Base-by-base conservation (phyloP, 2,797 vertebrate genomes). In the Molossus alvarezi region DNA sequence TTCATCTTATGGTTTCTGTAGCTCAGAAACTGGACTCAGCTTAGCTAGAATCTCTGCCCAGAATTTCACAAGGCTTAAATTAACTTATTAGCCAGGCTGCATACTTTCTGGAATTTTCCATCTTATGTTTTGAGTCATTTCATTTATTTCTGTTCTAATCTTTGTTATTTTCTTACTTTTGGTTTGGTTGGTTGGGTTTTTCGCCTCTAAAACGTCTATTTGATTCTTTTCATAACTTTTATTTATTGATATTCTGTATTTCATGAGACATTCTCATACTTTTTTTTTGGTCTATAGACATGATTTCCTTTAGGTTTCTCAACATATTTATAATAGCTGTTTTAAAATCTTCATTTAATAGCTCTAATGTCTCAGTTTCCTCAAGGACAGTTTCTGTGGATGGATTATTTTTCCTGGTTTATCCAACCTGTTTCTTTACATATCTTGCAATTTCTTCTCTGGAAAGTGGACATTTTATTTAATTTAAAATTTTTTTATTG, bases 141-240 rank as follows among this genome's bases (percentile, higher is more conserved):
- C 62, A 45, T 64, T 94, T 55, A 55, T 94, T 90, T 90, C 55
- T 90, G 45, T 41, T 84, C 37, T 77, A 14, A 41, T 62, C n/a
- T 62, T 84, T 69, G 33, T 69, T 62, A 29, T 62, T 75, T 53
- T 17, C 3, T 37, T 83, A 62, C 11, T 84, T 55, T 85, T 71
- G 14, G 20, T n/a, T 55, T 79, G 53, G 20, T 57, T 75, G 29
- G 29, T 67, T 83, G 20, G 29, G 23, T 80, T 87, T 92, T 79
- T 33, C 9, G 73, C 15, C n/a, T 45, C 41, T 41, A 67, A 21
- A 58, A 69, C 86, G 69, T 29, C 6, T 33, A 5, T 41, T 41
- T 90, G 25, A 21, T 90, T 53, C 7, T 69, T 51, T 71, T 53
- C 20, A 29, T 51, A 33, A 82, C 69, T 82, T 76, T 17, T 84